These are phyloP conservation scores for Pocillopora verrucosa DNA, from an alignment of 64 coral and sea anemone genomes.

Conservation along the genomic window DNA sequence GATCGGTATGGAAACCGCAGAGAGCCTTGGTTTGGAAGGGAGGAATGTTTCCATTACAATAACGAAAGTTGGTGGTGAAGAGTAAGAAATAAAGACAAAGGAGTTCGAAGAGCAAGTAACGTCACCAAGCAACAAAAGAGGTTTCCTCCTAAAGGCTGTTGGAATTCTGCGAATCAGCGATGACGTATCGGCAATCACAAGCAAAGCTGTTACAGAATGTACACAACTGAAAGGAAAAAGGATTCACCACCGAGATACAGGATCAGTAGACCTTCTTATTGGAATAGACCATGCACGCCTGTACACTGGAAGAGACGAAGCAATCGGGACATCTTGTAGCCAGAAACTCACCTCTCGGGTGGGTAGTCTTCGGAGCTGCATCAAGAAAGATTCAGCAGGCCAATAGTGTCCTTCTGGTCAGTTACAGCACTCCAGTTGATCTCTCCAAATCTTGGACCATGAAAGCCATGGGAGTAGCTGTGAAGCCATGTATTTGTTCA, in stretches of 20 bases:
- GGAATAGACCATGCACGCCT: conserved; percentile 44
- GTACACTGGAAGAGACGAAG: conserved; percentile 16
- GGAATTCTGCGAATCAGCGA: too few species aligned
- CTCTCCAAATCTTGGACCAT: conserved; percentile 30
- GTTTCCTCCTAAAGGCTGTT: too few species aligned
- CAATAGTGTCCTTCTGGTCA: not conserved
- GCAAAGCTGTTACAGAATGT: too few species aligned
- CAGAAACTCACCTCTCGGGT: conserved; percentile 27
- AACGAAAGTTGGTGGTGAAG: conserved; percentile 69
- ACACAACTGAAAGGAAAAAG: not conserved
- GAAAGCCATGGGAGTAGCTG: conserved; percentile 9
- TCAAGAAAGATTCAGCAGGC: not conserved
- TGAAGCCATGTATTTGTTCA: conserved; percentile 1
- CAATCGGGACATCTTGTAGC: not conserved
- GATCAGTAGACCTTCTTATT: conserved; percentile 16
- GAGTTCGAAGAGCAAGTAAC: conserved; percentile 40
- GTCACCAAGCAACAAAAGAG: not conserved
- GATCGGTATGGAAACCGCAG: conserved; percentile 46
- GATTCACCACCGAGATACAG: not conserved
- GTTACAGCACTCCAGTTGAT: not conserved
- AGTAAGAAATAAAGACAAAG: conserved; percentile 52
- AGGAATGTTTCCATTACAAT: conserved; percentile 51
- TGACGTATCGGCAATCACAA: too few species aligned
- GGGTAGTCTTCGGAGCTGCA: conserved; percentile 51
- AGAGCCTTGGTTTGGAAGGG: conserved; percentile 20